These are phyloP conservation scores for Sphaerolaimus hirsutus DNA, from an alignment of 2,888 invertebrate genomes.

Conservation along the genomic window DNA sequence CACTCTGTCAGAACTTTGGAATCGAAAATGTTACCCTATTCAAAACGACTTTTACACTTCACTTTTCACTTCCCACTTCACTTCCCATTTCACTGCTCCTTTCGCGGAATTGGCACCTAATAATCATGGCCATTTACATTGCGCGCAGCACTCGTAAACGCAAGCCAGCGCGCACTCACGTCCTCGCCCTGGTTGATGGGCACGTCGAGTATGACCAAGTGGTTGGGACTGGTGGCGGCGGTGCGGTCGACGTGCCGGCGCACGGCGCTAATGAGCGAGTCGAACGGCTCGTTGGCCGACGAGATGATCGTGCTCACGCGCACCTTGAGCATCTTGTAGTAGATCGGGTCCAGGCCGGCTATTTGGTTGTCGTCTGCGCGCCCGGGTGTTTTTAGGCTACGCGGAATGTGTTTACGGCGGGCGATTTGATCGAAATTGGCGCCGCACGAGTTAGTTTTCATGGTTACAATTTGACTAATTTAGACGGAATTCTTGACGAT, in stretches of 20 bases:
- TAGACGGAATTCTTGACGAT: too few relatives aligned
- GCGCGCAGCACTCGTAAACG: background rate
- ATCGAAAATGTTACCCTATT: too few relatives aligned
- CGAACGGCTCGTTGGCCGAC: background rate
- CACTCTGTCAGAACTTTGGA: too few relatives aligned
- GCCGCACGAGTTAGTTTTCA: background rate
- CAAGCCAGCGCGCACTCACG: background rate
- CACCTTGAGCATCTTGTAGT: constrained; percentile 5
- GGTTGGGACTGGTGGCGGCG: background rate
- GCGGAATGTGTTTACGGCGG: too few relatives aligned
- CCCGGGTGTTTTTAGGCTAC: too few relatives aligned
- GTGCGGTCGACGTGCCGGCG: background rate
- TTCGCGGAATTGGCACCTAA: too few relatives aligned
- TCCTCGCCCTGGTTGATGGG: background rate
- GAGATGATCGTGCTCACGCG: constrained; percentile 2
- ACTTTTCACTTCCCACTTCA: too few relatives aligned
- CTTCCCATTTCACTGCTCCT: too few relatives aligned
- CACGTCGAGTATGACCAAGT: constrained; percentile 2
- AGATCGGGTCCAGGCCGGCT: constrained; percentile 2
- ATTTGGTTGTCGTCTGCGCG: constrained; percentile 2
- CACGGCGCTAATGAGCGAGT: background rate
- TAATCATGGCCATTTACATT: too few relatives aligned
- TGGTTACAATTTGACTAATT: too few relatives aligned
- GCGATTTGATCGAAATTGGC: too few relatives aligned
- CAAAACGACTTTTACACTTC: too few relatives aligned